Base-by-base conservation (phyloP, 2,888 invertebrate species). In the Agrotis segetum region DNA sequence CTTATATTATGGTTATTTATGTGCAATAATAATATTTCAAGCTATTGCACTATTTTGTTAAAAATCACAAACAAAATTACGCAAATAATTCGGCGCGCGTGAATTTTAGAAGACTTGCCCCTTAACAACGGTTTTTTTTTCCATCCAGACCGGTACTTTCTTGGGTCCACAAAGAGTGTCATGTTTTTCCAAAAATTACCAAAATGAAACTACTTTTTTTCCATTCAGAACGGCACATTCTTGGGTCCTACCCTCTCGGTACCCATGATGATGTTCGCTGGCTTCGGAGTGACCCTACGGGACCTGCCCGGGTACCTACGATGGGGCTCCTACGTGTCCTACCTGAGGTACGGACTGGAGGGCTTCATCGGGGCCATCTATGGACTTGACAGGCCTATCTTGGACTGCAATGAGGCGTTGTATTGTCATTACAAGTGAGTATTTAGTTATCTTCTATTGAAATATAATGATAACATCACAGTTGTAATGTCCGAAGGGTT, bases 191-290 rank as follows among this genome's bases (percentile, higher is more conserved):
- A 40, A 40, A 40, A 40, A 40, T 40, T n/a, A 56, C 0, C 6
- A 47, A 55, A 62, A 11, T 2, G 46, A 50, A 60, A 4, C 9
- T 6, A 44, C 16, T 0, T 49, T 0, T 24, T 67, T 58, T 59
- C 0, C 17, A 78, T 83, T 4, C 92, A 99, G 99, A 99, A 99
- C 89, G 99, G 99, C 7, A 99, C 99, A 6, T 99, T 99, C 95
- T 94, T 99, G 83, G 99, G 99, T 0, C 99, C 99, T 1, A 98
- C 99, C 0, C 95, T 99, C 16, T 98, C 98, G 3, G 99, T 99
- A 46, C 99, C 99, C 0, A 98, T 99, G 97, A 98, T 99, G 98
- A 98, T 99, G 98, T 99, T 99, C 91, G 99, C 99, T 67, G 99
- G 99, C 0, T 99, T 99, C 92, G 99, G 99, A 21, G 99, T 99